Percentiles rank a stretch among this genome's conserved stretches.
Conservation (phyloP, 2,888 invertebrate genomes). For the Stenurella melanura region DNA sequence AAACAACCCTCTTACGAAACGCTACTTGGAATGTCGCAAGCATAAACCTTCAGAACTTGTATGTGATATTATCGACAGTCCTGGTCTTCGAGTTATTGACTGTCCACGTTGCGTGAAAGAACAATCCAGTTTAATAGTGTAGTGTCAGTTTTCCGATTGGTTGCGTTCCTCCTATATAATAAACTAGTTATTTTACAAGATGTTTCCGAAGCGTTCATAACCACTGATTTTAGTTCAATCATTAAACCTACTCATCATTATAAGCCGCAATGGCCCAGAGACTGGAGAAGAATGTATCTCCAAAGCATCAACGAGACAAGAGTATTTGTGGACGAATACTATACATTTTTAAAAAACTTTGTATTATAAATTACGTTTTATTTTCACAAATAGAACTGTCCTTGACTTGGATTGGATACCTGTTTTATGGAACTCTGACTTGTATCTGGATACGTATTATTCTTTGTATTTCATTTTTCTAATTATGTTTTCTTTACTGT, state of each 20-base stretch:
- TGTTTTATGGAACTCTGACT: no score
- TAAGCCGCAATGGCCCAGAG: no score
- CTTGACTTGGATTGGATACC: no score
- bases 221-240: no score
- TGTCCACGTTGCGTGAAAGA: not conserved
- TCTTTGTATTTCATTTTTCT: no score
- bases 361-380: no score
- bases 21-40: no score
- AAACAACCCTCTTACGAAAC: not conserved
- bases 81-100: not conserved
- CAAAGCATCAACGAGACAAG: not conserved
- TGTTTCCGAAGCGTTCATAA: not conserved
- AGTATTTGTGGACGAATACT: not conserved
- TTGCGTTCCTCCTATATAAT: not conserved
- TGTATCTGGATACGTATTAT: no score
- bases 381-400: no score
- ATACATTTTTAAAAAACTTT: not conserved
- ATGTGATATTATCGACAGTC: not conserved
- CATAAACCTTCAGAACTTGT: not conserved
- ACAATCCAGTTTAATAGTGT: not conserved
- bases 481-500: no score
- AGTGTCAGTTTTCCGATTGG: no score
- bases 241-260: no score
- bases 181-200: conserved; percentile 1
- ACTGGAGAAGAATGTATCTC: not conserved